These are phyloP conservation scores for Denticeps clupeoides DNA, from an alignment of 2,797 vertebrate species.

Conservation along the genomic window DNA sequence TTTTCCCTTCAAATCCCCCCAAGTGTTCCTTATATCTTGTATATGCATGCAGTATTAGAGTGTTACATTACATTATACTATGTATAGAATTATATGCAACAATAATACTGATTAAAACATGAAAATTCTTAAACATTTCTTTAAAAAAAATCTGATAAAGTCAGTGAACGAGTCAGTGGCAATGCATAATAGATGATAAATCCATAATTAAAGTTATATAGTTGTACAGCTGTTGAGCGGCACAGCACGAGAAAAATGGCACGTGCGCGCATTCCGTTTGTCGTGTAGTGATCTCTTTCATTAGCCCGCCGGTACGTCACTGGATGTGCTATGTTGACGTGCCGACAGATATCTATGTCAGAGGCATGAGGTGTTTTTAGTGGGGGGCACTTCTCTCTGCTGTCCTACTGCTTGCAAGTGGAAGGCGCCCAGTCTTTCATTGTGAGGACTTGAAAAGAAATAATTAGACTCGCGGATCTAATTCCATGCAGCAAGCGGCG, in stretches of 20 bases:
- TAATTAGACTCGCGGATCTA: slow-evolving; percentile 62
- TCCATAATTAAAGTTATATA: too few species aligned
- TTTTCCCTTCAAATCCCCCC: too few species aligned
- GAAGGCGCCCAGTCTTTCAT: slow-evolving; percentile 46
- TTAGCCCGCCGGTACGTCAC: slow-evolving; percentile 46
- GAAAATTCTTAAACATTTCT: not conserved
- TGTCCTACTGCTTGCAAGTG: slow-evolving; percentile 36
- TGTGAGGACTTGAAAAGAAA: slow-evolving; percentile 59
- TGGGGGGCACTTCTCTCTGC: slow-evolving; percentile 48
- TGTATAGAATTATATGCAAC: not conserved
- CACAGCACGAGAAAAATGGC: slow-evolving; percentile 32
- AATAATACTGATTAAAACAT: not conserved
- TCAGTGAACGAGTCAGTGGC: slow-evolving; percentile 35
- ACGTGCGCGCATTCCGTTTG: slow-evolving; percentile 35
- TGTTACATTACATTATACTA: too few species aligned
- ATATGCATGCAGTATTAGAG: too few species aligned
- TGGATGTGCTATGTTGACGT: slow-evolving; percentile 49
- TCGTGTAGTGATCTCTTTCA: slow-evolving; percentile 47
- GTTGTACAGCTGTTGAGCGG: not conserved
- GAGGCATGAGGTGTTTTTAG: slow-evolving; percentile 42
- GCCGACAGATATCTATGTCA: slow-evolving; percentile 59
- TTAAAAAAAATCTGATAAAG: slow-evolving; percentile 27
- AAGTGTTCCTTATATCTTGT: too few species aligned
- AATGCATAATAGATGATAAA: too few species aligned
- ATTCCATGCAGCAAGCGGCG: slow-evolving; percentile 46